A percentile compares a stretch with the other conserved stretches of the same genome.
These are phyloP conservation scores for Hipparchia semele DNA, from an alignment of 2,888 invertebrate genomes.

Conservation along the genomic window DNA sequence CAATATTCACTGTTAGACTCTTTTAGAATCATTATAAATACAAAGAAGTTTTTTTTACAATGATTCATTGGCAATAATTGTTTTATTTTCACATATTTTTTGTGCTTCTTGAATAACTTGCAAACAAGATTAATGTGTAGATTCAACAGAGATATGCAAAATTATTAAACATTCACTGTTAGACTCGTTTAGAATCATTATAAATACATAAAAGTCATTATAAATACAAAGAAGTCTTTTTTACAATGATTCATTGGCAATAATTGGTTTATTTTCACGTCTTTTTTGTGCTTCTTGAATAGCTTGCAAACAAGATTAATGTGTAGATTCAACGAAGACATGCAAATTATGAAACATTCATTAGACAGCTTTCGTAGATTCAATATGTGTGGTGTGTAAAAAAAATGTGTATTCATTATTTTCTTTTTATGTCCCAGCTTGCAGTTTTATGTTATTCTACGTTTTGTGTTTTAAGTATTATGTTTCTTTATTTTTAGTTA, in stretches of 20 bases:
- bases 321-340: background rate
- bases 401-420: background rate
- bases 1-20: slow-evolving; percentile 5
- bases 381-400: slow-evolving; percentile 1
- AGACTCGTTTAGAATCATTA: background rate
- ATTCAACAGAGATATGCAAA: background rate
- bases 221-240: too few species aligned
- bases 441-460: slow-evolving; percentile 22
- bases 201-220: too few species aligned
- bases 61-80: background rate
- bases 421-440: slow-evolving; percentile 21
- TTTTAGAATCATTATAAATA: background rate
- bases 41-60: too few species aligned
- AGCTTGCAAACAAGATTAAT: background rate
- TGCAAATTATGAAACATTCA: background rate
- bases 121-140: background rate
- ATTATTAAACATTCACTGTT: slow-evolving; percentile 2
- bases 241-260: background rate
- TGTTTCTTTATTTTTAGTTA: slow-evolving; percentile 73
- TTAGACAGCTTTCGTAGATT: slow-evolving; percentile 17
- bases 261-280: background rate
- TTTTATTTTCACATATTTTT: background rate
- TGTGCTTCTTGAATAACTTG: background rate
- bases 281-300: background rate
- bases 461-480: slow-evolving; percentile 30